Evolutionary conservation across 2,888 invertebrate species (phyloP).

Genomic region (Diarsia brunnea): DNA sequence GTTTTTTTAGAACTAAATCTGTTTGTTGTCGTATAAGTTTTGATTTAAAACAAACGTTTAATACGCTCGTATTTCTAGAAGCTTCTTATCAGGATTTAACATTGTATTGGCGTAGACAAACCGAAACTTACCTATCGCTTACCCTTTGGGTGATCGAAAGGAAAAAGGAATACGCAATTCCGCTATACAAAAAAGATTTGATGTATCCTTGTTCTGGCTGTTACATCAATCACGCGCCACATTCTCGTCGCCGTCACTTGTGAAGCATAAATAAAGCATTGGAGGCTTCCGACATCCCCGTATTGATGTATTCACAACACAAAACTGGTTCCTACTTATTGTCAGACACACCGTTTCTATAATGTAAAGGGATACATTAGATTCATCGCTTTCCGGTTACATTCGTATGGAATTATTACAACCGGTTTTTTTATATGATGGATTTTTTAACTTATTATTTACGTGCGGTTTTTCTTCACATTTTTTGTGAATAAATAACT

Average conservation of each 20-base stretch:
- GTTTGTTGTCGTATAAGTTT: slow-evolving; percentile 51
- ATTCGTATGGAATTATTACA: slow-evolving; percentile 45
- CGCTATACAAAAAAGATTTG: slow-evolving; percentile 79
- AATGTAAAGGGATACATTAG: slow-evolving; percentile 69
- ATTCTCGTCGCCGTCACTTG: slow-evolving; percentile 81
- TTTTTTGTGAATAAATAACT: slow-evolving; percentile 10
- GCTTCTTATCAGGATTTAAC: slow-evolving; percentile 21
- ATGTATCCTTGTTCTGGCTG: slow-evolving; percentile 79
- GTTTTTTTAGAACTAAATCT: slow-evolving; percentile 72
- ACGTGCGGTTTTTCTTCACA: slow-evolving; percentile 10
- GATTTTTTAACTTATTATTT: slow-evolving; percentile 42
- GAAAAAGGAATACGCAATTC: slow-evolving; percentile 73
- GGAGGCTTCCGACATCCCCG: slow-evolving; percentile 80
- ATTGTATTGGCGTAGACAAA: slow-evolving; percentile 31
- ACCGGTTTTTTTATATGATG: slow-evolving; percentile 21
- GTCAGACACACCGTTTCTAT: slow-evolving; percentile 75
- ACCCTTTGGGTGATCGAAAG: slow-evolving; percentile 65
- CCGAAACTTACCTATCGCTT: slow-evolving; percentile 58
- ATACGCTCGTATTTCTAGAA: not conserved
- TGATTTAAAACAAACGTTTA: not conserved
- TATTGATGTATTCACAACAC: slow-evolving; percentile 84
- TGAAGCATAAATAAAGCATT: slow-evolving; percentile 83
- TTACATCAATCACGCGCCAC: slow-evolving; percentile 84
- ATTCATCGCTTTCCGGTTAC: slow-evolving; percentile 68
- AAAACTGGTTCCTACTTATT: slow-evolving; percentile 79